These are phyloP conservation scores for Caenorhabditis macrosperma DNA, from an alignment of 2,888 invertebrate genomes.

Conservation along the genomic window DNA sequence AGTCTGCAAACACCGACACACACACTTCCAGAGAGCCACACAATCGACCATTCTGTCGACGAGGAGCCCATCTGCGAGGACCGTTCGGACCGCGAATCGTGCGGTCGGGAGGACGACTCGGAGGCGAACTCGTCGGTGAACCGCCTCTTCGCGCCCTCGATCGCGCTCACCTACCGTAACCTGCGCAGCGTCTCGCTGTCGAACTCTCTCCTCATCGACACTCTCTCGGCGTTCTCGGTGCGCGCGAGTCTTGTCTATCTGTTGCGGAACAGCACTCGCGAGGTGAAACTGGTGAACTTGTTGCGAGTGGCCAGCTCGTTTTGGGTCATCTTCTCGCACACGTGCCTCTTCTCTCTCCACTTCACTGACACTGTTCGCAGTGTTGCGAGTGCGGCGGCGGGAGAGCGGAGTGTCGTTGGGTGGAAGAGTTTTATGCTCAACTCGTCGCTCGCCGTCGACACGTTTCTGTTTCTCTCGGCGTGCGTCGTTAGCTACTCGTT, in stretches of 20 bases:
- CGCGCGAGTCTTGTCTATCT: slow-evolving; percentile 54
- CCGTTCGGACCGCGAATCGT: slow-evolving; percentile 9
- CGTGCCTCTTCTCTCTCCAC: slow-evolving; percentile 64
- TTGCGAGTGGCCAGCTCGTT: slow-evolving; percentile 62
- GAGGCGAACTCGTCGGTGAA: slow-evolving; percentile 9
- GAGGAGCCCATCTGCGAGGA: slow-evolving; percentile 6
- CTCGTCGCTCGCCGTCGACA: slow-evolving; percentile 72
- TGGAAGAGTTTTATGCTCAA: slow-evolving; percentile 65
- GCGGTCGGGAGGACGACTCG: neutral
- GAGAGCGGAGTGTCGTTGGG: neutral
- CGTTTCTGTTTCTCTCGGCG: slow-evolving; percentile 71
- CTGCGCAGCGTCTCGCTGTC: slow-evolving; percentile 14
- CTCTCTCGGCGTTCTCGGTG: slow-evolving; percentile 62
- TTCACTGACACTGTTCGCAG: slow-evolving; percentile 60
- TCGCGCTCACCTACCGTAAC: slow-evolving; percentile 65
- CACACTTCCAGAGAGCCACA: neutral
- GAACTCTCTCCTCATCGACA: slow-evolving; percentile 14
- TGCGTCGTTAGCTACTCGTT: slow-evolving; percentile 64
- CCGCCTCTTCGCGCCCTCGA: slow-evolving; percentile 53
- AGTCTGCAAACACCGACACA: neutral
- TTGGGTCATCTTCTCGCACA: slow-evolving; percentile 69
- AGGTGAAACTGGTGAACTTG: slow-evolving; percentile 55
- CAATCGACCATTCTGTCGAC: neutral
- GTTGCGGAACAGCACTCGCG: slow-evolving; percentile 62
- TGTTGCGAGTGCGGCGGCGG: slow-evolving; percentile 15